phyloP scores from a whole-genome alignment of 35 echinoderm and acorn worm species.

The Stichopus chloronotus region DNA sequence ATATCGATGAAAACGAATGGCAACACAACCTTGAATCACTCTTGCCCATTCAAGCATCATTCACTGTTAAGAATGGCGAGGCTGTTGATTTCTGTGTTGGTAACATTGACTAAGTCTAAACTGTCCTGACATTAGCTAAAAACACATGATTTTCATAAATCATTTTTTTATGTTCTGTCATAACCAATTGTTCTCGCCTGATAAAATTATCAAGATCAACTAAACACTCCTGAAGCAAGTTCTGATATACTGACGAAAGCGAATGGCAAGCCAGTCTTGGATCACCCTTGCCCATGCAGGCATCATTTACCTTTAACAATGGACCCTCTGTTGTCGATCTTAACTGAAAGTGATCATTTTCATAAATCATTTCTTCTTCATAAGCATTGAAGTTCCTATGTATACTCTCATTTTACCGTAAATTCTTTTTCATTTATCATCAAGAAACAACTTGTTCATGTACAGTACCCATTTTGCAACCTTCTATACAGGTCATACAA shows the following conservation, averaged over 20 bases:
- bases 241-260: background rate
- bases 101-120: slow-evolving; percentile 10
- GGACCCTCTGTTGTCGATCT: slow-evolving; percentile 1
- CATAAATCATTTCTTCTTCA: slow-evolving; percentile 12
- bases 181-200: background rate
- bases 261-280: background rate
- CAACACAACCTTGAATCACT: background rate
- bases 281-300: background rate
- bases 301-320: background rate
- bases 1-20: background rate
- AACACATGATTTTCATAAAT: background rate
- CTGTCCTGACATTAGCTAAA: background rate
- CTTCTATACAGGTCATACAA: slow-evolving; percentile 3
- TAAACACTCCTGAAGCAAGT: background rate
- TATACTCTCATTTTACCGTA: background rate
- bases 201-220: slow-evolving; percentile 17
- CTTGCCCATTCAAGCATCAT: slow-evolving; percentile 1
- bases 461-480: background rate
- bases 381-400: background rate
- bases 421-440: background rate
- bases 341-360: background rate
- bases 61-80: slow-evolving; percentile 2
- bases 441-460: background rate
- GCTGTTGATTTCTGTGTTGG: background rate
- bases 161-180: background rate